Percentiles rank a stretch among this genome's conserved stretches.
Evolutionary conservation across 1,140 invertebrate genomes (phyloP).

Genomic region (Macrocentrus cingulum): DNA sequence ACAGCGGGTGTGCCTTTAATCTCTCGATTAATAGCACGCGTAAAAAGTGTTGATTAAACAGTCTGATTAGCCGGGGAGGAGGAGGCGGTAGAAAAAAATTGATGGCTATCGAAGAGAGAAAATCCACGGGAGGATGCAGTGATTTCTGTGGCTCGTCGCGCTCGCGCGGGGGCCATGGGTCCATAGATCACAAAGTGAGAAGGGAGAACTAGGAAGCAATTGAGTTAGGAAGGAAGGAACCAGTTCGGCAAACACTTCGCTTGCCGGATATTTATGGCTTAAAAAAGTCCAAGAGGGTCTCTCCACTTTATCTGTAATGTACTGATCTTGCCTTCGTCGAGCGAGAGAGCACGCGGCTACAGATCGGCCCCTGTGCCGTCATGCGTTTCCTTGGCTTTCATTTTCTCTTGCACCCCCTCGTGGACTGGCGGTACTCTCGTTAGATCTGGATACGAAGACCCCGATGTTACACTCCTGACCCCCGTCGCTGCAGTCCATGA

Average conservation of each 20-base stretch:
- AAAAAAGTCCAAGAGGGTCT: slow-evolving; percentile 57
- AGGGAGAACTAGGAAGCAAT: slow-evolving; percentile 42
- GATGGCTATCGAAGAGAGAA: slow-evolving; percentile 25
- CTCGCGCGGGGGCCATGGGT: slow-evolving; percentile 21
- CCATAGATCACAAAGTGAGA: slow-evolving; percentile 50
- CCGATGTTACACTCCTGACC: slow-evolving; percentile 10
- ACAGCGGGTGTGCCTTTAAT: slow-evolving; percentile 18
- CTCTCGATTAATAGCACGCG: neutral
- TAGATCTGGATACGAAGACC: slow-evolving; percentile 15
- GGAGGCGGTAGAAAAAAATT: neutral
- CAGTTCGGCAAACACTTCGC: slow-evolving; percentile 59
- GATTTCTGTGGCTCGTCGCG: slow-evolving; percentile 54
- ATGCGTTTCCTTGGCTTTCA: slow-evolving; percentile 3
- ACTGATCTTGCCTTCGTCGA: slow-evolving; percentile 57
- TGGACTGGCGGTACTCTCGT: slow-evolving; percentile 6
- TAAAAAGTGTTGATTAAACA: slow-evolving; percentile 10
- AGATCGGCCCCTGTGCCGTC: slow-evolving; percentile 11
- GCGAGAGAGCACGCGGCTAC: slow-evolving; percentile 22
- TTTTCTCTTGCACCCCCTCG: slow-evolving; percentile 13
- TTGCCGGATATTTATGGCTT: slow-evolving; percentile 54
- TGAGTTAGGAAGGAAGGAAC: slow-evolving; percentile 61
- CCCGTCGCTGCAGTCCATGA: slow-evolving; percentile 44
- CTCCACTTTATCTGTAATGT: slow-evolving; percentile 60
- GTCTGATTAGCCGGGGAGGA: neutral
- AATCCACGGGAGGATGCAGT: slow-evolving; percentile 48